Evolutionary conservation across 2,888 invertebrate species (phyloP), one percentile per base, ranked within the genome.

Genomic region (Polylopha cassiicola): DNA sequence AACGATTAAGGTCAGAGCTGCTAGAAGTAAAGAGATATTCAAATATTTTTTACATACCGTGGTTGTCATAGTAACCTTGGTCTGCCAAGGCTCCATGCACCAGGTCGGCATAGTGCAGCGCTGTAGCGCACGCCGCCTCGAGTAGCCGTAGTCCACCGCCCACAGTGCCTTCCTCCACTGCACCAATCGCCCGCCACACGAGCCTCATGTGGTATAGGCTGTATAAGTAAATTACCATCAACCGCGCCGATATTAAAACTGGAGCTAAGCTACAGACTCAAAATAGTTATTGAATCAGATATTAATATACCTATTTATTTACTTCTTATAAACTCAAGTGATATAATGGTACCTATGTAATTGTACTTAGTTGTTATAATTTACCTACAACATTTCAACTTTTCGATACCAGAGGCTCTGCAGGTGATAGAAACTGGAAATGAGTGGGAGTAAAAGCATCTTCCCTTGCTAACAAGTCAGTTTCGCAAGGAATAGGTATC

Each of bases 121-220:
- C 94, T 0, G 95, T 93, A 20, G 94, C 92, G 67, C 96, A 95
- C 2, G 97, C 92, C 9, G 93, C 93, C 82, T 96, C 92, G 32
- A 92, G 62, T 37, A 89, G 73, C 22, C 89, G 81, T 11, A 88
- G 75, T 2, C 88, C 86, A n/a, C 89, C 88, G 3, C 90, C 87
- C 51, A 93, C 93, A 0, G 94, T 94, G 89, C 97, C 95, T 44
- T 85, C 84, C 62, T 96, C 95, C 1, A 94, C 93, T 89, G 98
- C 97, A n/a, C 92, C 92, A 39, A 98, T 88, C 34, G 95, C 90
- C 53, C 94, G 91, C 98, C 98, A 98, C 65, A 97, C 97, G 59
- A 96, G 92, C 39, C 95, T 84, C 73, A 92, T 88, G 65, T 92
- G 91, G 69, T 91, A 89, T 48, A 92, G 82, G 55, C 89, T 89